Evolutionary conservation across 2,888 invertebrate genomes (phyloP), one percentile per base, ranked within the genome.

Genomic region (Phania funesta): DNA sequence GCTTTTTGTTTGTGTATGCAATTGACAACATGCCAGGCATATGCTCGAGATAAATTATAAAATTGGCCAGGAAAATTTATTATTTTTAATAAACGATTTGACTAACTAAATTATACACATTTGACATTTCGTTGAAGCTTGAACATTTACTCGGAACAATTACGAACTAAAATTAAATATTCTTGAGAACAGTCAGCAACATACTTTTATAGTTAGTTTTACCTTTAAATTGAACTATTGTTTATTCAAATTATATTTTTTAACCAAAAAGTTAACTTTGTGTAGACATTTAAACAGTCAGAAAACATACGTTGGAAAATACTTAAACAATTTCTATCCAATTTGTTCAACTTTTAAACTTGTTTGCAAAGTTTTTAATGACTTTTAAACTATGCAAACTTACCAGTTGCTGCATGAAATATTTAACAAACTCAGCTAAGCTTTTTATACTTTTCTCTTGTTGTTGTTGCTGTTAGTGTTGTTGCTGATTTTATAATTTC

Each of bases 331-430:
- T 88, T 89, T 84, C 84, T 89, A 89, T 88, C 87, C 87, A 87
- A 87, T 87, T 86, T 88, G 74, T 85, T 85, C 73, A 86, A 87
- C 85, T 86, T 86, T 87, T 82, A 80, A 85, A 85, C 84, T 88
- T 88, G 86, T 88, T 88, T 83, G 65, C 56, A 84, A 88, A 88
- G 85, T 89, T 89, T 89, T 88, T 89, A 89, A 89, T 89, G 89
- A 89, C 90, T 89, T 89, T 89, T 86, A 85, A 89, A 88, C 85
- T 88, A 86, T 85, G 84, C 84, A 78, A 70, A 83, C 67, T 78
- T 75, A 54, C 78, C 73, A 65, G 62, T 58, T 74, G 62, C 35
- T 71, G 71, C 56, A 70, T 78, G 16, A 82, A 82, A 78, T 78
- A 78, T 82, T 78, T 74, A 78, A 65, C 62, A 35, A 71, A 65